Conservation (phyloP, 2,888 invertebrate genomes). For the Sinelater perroti region DNA sequence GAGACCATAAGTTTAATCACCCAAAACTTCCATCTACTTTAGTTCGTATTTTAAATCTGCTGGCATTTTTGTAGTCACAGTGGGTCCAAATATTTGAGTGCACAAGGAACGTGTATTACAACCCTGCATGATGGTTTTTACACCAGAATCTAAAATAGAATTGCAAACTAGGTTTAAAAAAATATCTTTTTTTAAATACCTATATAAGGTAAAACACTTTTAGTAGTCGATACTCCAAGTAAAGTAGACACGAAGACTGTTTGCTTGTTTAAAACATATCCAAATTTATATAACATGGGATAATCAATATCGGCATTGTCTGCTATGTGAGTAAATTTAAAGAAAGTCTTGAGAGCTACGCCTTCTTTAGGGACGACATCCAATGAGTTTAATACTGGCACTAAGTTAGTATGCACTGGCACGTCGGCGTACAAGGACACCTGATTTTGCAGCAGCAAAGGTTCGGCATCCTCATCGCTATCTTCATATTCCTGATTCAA, state of each 20-base stretch:
- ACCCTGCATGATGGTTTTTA: slow-evolving; percentile 24
- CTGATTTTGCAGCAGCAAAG: neutral
- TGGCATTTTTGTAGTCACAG: slow-evolving; percentile 10
- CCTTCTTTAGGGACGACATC: slow-evolving; percentile 15
- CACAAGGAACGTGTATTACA: slow-evolving; percentile 25
- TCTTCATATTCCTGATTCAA: neutral
- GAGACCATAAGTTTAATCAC: too few species aligned
- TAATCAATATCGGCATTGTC: slow-evolving; percentile 5
- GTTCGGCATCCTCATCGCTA: slow-evolving; percentile 4
- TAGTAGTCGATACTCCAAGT: slow-evolving; percentile 8
- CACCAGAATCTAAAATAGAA: slow-evolving; percentile 23
- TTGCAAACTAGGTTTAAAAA: too few species aligned
- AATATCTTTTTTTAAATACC: slow-evolving; percentile 5
- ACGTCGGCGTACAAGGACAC: slow-evolving; percentile 20
- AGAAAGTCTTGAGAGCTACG: slow-evolving; percentile 23
- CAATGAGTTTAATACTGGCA: slow-evolving; percentile 9
- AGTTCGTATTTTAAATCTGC: too few species aligned
- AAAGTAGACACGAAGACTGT: slow-evolving; percentile 17
- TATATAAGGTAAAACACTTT: slow-evolving; percentile 22
- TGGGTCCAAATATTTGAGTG: slow-evolving; percentile 19
- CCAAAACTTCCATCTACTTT: too few species aligned
- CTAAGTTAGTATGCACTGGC: slow-evolving; percentile 2
- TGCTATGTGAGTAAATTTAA: slow-evolving; percentile 13
- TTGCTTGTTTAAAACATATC: slow-evolving; percentile 23
- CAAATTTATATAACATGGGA: slow-evolving; percentile 27